Conservation (phyloP, 2,113 vertebrate genomes). For the Mus pahari region DNA sequence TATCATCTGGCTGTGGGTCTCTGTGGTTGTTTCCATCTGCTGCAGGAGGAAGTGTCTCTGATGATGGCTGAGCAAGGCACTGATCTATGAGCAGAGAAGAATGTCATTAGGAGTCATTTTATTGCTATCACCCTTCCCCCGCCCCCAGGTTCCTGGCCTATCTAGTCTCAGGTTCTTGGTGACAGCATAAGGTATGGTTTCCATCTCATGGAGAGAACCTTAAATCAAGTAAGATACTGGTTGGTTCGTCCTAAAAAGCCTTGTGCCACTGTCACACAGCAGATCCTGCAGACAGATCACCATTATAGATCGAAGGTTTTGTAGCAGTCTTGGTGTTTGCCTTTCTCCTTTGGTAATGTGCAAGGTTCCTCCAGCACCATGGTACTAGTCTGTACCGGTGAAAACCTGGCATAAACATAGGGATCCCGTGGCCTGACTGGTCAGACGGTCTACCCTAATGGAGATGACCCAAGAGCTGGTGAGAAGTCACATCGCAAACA, state of each 20-base stretch:
- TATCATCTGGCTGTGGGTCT: neutral
- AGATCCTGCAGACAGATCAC: neutral
- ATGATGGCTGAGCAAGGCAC: neutral
- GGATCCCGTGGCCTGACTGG: neutral
- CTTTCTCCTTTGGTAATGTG: neutral
- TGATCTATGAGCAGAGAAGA: neutral
- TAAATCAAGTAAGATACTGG: neutral
- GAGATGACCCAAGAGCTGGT: neutral
- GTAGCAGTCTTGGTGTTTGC: neutral
- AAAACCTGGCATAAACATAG: neutral
- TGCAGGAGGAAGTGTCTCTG: neutral
- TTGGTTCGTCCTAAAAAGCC: neutral
- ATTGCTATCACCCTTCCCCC: neutral
- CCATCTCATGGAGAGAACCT: neutral
- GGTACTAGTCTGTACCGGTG: neutral
- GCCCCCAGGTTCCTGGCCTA: neutral
- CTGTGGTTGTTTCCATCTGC: too few relatives aligned
- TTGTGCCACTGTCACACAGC: neutral
- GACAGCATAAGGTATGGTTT: neutral
- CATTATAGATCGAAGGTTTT: neutral
- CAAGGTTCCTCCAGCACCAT: neutral
- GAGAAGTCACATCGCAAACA: neutral
- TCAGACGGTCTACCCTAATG: neutral
- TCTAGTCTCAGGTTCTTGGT: neutral
- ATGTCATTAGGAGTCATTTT: neutral